A percentile compares a stretch with the other conserved stretches of the same genome.
Evolutionary conservation across 2,888 invertebrate genomes (phyloP).

Genomic region (Rhopalosiphum nymphaeae): DNA sequence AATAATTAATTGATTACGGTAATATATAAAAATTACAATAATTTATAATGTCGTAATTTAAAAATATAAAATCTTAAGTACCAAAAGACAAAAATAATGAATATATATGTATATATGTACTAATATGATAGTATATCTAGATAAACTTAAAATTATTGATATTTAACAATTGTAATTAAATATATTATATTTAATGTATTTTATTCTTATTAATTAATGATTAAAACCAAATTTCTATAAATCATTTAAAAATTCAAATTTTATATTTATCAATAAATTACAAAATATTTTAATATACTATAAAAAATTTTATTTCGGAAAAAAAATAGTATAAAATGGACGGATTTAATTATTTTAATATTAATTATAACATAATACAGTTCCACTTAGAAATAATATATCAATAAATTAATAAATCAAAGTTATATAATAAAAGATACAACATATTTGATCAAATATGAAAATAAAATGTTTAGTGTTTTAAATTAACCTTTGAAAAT

Average conservation of each 20-base stretch:
- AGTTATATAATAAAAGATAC: not conserved
- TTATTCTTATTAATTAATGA: not conserved
- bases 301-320: constrained; percentile 11
- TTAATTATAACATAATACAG: not conserved
- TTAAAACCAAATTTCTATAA: not conserved
- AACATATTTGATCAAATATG: not conserved
- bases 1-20: not conserved
- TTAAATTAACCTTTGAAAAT: not conserved
- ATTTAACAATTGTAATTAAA: not conserved
- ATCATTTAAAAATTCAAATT: not conserved
- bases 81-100: not conserved
- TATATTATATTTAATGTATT: not conserved
- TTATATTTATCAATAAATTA: not conserved
- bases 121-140: not conserved
- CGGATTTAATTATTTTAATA: constrained; percentile 1
- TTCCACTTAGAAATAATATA: not conserved
- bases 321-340: constrained; percentile 38
- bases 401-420: constrained; percentile 6
- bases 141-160: not conserved
- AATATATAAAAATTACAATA: not conserved
- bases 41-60: not conserved
- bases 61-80: not conserved
- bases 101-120: too few relatives aligned
- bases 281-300: not conserved
- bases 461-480: not conserved